Evolutionary conservation across 2,888 invertebrate species (phyloP), one percentile per base, ranked within the genome.

Genomic region (Horisme vitalbata): DNA sequence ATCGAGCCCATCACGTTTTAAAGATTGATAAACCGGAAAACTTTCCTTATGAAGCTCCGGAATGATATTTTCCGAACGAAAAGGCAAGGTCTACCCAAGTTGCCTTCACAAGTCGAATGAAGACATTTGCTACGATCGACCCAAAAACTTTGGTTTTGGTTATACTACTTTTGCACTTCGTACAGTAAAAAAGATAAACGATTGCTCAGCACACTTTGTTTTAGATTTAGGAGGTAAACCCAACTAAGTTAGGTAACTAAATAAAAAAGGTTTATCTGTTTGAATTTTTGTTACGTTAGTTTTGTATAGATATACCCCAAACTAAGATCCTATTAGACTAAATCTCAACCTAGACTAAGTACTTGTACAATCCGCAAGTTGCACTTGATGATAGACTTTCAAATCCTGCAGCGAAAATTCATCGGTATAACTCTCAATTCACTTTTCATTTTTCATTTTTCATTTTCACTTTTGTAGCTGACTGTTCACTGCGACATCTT

Each of bases 21-120:
- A 64, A 71, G 61, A 68, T 71, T 70, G 69, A 70, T 70, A 73
- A 70, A 68, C 58, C 55, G 56, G 38, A 39, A 53, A 71, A 75
- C 61, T 72, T 72, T 55, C 43, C 52, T 59, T 48, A 49, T 50
- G 48, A 55, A 71, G 64, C 67, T 70, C 58, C 57, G 48, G 63
- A 71, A 69, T 65, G 70, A 71, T 71, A 71, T 62, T 67, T 68
- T 65, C 57, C 59, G 59, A 70, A 59, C 48, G 62, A 62, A 60
- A 63, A 56, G 54, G 57, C 28, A 43, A 55, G 55, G 52, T 52
- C 50, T 59, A 58, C 44, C 28, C 20, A 58, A 69, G 61, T 68
- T 64, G 51, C 59, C 55, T 63, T 46, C 60, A 56, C 47, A 63
- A 69, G 59, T 65, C 61, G 68, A 71, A 75, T 74, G 67, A 72